Evolutionary conservation across 2,888 invertebrate species (phyloP), one percentile per base, ranked within the genome.

Genomic region (Minunthozetes semirufus): DNA sequence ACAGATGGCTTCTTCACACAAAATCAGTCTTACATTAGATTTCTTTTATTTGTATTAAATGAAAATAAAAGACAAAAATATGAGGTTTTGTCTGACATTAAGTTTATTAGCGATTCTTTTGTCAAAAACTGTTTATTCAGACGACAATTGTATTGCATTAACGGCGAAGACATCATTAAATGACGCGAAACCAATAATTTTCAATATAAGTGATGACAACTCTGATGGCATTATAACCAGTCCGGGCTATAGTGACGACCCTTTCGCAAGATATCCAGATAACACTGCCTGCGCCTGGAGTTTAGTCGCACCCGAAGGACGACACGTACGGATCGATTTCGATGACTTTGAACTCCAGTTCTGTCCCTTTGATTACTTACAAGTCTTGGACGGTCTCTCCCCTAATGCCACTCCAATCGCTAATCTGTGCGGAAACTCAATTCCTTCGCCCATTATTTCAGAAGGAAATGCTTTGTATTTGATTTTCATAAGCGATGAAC

Each of bases 401-500:
- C 8, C 8, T 9, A 56, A 56, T 25, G 19, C 56, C 19, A 56
- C 19, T 56, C 19, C n/a, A 19, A 56, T 56, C 56, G 56, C 56
- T 22, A 56, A 22, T 56, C 56, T 56, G 4, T 56, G 56, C 25
- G 56, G 56, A 19, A 56, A 19, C n/a, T 19, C 56, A 25, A 56
- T 19, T 25, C 56, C 56, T 4, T 19, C 56, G 19, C 56, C 56
- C n/a, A 56, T 56, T 56, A 19, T 56, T 19, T 56, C 56, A 9
- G 19, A 19, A 19, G 56, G 56, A 56, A 56, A 56, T 56, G 25
- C 22, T 56, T 25, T 56, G 6, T 19, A 56, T 56, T 56, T 72
- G 29, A 29, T 48, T 27, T 72, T 72, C 56, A 33, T 19, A 33
- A 72, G 72, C 38, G 72, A 72, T 13, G 27, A 56, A n/a, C 33